A percentile compares a stretch with the other conserved stretches of the same genome.
Evolutionary conservation across 1,140 invertebrate genomes (phyloP).

Genomic region (Dendrolimus kikuchii): DNA sequence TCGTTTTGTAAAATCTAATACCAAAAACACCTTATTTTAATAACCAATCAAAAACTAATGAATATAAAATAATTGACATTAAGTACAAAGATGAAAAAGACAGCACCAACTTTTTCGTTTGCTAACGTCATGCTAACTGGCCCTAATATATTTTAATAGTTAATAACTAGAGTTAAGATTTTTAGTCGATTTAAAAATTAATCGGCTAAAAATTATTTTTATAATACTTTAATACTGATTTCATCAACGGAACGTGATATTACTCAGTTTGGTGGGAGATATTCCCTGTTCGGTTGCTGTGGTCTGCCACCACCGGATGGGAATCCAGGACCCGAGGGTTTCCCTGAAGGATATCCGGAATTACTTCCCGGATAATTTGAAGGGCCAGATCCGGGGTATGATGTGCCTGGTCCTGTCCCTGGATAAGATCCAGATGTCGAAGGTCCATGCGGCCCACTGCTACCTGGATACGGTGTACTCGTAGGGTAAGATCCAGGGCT

Average conservation of each 20-base stretch:
- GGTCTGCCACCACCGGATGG: constrained; percentile 33
- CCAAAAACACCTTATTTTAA: neutral
- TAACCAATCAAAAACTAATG: no score
- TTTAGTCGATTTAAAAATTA: constrained; percentile 1
- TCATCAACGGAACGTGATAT: neutral
- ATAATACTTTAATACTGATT: neutral
- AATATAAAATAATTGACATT: constrained; percentile 1
- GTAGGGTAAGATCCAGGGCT: constrained; percentile 31
- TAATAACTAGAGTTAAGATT: neutral
- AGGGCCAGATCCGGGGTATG: constrained; percentile 40
- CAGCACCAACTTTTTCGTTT: constrained; percentile 53
- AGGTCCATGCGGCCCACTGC: constrained; percentile 46
- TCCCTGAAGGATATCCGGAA: constrained; percentile 61
- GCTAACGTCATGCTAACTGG: constrained; percentile 33
- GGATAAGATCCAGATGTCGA: constrained; percentile 76
- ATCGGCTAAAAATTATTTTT: neutral
- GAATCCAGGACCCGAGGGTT: constrained; percentile 57
- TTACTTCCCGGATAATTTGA: constrained; percentile 18
- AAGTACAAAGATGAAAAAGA: constrained; percentile 10
- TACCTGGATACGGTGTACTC: constrained; percentile 5
- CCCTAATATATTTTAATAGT: constrained; percentile 6
- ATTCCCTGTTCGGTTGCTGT: constrained; percentile 72
- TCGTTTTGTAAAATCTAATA: constrained; percentile 12
- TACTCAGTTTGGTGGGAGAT: constrained; percentile 70
- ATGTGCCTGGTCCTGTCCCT: constrained; percentile 21